phyloP scores from a whole-genome alignment of 2,113 vertebrate species.

The Heteronetta atricapilla region DNA sequence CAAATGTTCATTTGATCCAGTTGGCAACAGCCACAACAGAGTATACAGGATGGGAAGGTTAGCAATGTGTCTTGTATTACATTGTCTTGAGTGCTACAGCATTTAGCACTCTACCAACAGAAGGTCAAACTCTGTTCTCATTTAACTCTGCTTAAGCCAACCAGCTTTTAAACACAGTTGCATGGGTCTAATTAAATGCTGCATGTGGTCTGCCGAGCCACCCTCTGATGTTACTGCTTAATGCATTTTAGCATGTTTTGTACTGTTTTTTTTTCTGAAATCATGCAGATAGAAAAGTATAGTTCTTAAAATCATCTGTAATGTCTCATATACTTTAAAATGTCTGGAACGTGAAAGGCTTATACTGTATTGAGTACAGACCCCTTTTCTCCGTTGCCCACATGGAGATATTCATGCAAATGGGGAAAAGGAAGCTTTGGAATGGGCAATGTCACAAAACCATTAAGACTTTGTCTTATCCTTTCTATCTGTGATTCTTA shows the following conservation, averaged over 20 bases:
- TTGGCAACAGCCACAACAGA: neutral
- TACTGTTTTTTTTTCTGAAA: neutral
- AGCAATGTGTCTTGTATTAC: neutral
- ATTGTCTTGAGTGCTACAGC: neutral
- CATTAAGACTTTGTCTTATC: neutral
- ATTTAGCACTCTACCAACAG: neutral
- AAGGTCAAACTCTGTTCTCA: neutral
- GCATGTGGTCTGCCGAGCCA: neutral
- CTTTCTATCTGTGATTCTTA: neutral
- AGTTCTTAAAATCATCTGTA: neutral
- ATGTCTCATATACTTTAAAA: neutral
- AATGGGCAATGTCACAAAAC: neutral
- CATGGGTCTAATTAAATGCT: constrained; percentile 14
- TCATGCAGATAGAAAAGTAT: neutral
- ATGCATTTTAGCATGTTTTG: neutral
- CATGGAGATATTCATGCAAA: accelerated
- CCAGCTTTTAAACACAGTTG: neutral
- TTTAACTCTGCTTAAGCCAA: constrained; percentile 21
- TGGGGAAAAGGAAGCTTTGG: neutral
- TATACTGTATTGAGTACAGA: neutral
- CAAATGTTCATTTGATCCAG: constrained; percentile 34
- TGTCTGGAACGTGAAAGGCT: neutral
- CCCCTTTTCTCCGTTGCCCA: neutral
- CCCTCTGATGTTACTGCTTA: neutral
- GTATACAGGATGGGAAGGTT: neutral